Evolutionary conservation across 2,797 vertebrate genomes (phyloP).

Genomic region (Lepidocolaptes lacrymiger): DNA sequence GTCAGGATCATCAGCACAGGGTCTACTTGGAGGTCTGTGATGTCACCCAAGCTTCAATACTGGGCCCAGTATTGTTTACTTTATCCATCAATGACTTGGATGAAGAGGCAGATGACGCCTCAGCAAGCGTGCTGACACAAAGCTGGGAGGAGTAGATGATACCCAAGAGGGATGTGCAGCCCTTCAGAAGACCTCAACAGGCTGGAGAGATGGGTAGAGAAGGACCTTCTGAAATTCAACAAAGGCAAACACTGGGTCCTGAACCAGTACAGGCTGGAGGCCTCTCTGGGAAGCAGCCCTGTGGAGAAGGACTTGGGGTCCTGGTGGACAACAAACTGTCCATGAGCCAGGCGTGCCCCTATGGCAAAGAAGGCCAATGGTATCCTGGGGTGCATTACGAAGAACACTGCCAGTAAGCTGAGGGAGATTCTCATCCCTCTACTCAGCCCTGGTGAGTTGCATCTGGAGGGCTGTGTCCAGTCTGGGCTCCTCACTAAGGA

Average conservation of each 20-base stretch:
- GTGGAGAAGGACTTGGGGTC: background rate
- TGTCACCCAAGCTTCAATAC: background rate
- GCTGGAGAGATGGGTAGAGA: background rate
- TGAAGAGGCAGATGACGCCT: background rate
- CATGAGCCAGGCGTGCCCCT: background rate
- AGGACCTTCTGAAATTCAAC: background rate
- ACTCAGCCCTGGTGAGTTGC: background rate
- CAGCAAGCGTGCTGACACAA: background rate
- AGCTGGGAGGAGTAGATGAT: background rate
- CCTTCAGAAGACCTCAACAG: background rate
- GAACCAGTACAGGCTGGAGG: background rate
- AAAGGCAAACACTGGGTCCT: background rate
- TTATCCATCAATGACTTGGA: background rate
- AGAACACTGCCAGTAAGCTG: fast-evolving
- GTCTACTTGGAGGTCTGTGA: background rate
- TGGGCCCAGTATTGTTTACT: background rate
- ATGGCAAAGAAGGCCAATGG: background rate
- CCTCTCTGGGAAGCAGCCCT: background rate
- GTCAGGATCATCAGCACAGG: background rate
- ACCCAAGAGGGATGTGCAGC: background rate
- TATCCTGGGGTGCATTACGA: background rate
- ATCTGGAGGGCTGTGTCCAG: background rate
- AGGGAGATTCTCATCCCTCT: background rate
- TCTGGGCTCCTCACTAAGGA: background rate
- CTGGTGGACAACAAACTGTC: background rate